Evolutionary conservation across 30 jellyfish, hydroid and myxozoan species (phyloP).

Genomic region (Turritopsis rubra): DNA sequence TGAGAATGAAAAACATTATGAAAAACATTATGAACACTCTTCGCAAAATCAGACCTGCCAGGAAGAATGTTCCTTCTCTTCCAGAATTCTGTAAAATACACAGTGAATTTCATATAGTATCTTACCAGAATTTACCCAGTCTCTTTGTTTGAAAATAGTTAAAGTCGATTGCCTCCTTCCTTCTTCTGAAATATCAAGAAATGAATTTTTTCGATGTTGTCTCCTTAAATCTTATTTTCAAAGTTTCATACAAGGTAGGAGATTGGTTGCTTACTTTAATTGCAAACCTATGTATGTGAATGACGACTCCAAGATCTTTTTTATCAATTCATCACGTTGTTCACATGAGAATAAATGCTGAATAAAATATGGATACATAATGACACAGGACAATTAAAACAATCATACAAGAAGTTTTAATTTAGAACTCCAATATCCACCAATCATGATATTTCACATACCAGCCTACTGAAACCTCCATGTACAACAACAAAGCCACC

Average conservation of each 20-base stretch:
- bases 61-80: neutral
- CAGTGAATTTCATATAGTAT: neutral
- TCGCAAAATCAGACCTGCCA: neutral
- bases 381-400: neutral
- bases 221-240: neutral
- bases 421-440: neutral
- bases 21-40: too few species aligned
- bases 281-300: conserved; percentile 45
- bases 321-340: conserved; percentile 61
- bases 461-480: conserved; percentile 94
- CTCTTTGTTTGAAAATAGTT: conserved; percentile 61
- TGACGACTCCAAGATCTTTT: conserved; percentile 59
- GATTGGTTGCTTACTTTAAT: conserved; percentile 34
- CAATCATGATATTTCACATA: conserved; percentile 21
- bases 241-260: neutral
- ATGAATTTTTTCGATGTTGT: conserved; percentile 15
- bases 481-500: conserved; percentile 81
- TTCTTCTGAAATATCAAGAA: conserved; percentile 32
- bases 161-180: conserved; percentile 80
- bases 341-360: conserved; percentile 80
- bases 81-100: neutral
- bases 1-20: too few species aligned
- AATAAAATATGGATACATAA: neutral
- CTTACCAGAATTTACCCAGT: conserved; percentile 84
- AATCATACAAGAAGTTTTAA: neutral